Evolutionary conservation across 2,797 vertebrate species (phyloP), one percentile per base, ranked within the genome.

Genomic region (Glossophaga mutica): DNA sequence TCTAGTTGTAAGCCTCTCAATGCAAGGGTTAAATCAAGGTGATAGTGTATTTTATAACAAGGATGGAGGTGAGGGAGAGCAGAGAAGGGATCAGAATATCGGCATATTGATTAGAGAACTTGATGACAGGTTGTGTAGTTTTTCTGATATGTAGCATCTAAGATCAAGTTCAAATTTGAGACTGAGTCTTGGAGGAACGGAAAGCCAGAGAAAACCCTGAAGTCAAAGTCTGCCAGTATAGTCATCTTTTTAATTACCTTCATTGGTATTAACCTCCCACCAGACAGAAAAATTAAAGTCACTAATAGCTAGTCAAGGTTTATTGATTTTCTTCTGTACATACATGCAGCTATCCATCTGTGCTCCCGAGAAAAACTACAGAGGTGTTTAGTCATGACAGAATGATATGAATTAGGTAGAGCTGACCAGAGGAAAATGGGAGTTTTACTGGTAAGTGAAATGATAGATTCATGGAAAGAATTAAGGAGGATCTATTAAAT

Each of bases 131-230:
- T 50, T 68, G 24, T 84, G 7, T 76, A 15, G 22, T 78, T 95
- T 94, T 70, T 83, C 46, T 37, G 26, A 65, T 55, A 12, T 67
- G 37, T 15, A 52, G 8, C 34, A 46, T 94, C 70, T 87, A 81
- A 95, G 29, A 81, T 92, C 39, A 70, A 48, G 50, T 77, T 8
- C 52, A 91, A 42, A 44, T 9, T 24, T 0, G 8, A 71, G 24
- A 84, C 15, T 62, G 26, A 90, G 71, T 67, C 34, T 42, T 82
- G 26, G 26, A 50, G 32, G 34, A 90, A 88, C 65, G 37, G 6
- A 93, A 93, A 82, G 24, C 34, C 82, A 86, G 62, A 67, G 82
- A 82, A 96, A 70, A 77, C 14, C 5, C 39, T 77, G n/a, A 90
- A 46, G 59, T 91, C 34, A 57, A 84, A 70, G 10, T 42, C 12